phyloP scores from a whole-genome alignment of 1,140 invertebrate species.

The Ips nitidus region DNA sequence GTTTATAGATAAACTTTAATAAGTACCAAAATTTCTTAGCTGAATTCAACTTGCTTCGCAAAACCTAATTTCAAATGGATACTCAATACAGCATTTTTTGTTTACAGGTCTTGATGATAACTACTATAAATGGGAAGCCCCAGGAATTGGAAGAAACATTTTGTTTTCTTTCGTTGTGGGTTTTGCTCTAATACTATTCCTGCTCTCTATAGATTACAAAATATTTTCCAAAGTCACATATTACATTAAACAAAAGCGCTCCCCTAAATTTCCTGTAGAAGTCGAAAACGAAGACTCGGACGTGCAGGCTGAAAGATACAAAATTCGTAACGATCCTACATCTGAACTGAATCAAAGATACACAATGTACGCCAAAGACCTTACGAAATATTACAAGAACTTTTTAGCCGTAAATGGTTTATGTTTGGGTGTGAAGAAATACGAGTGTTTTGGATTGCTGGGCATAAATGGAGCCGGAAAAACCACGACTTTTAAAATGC shows the following conservation, averaged over 20 bases:
- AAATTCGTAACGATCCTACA: slow-evolving; percentile 44
- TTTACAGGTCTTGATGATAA: slow-evolving; percentile 36
- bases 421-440: slow-evolving; percentile 60
- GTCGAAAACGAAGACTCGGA: slow-evolving; percentile 52
- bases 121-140: slow-evolving; percentile 56
- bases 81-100: background rate
- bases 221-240: slow-evolving; percentile 53
- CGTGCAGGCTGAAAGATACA: slow-evolving; percentile 53
- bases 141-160: slow-evolving; percentile 56
- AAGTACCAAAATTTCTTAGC: too few relatives aligned
- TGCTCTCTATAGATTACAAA: slow-evolving; percentile 56
- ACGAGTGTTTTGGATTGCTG: slow-evolving; percentile 87
- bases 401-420: slow-evolving; percentile 73
- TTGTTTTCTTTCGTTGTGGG: slow-evolving; percentile 50
- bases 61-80: too few relatives aligned
- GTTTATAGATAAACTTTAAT: too few relatives aligned
- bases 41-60: too few relatives aligned
- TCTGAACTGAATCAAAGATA: slow-evolving; percentile 43
- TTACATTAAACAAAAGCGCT: slow-evolving; percentile 27
- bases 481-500: slow-evolving; percentile 87
- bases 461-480: slow-evolving; percentile 80
- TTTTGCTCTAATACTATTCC: slow-evolving; percentile 48
- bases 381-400: slow-evolving; percentile 70
- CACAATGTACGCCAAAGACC: slow-evolving; percentile 54
- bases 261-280: slow-evolving; percentile 30